Conservation (phyloP, 2,888 invertebrate genomes). For the Rhogogaster chlorosoma region DNA sequence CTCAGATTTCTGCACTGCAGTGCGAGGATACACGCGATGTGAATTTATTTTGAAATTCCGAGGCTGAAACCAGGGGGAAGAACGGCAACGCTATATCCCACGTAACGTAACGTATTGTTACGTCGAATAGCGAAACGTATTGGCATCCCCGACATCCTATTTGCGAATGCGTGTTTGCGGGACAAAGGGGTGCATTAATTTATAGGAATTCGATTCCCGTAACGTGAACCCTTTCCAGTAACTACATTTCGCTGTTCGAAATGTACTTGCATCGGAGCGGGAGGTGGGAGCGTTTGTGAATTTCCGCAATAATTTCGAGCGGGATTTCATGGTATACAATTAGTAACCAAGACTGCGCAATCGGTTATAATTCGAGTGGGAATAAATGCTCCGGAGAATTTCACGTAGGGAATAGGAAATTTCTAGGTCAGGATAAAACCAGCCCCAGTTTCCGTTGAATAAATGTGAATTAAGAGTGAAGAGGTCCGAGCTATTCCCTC, state of each 20-base stretch:
- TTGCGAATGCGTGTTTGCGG: neutral
- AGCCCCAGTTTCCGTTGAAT: neutral
- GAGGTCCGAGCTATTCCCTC: neutral
- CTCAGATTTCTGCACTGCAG: neutral
- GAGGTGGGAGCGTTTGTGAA: neutral
- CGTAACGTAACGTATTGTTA: slow-evolving; percentile 15
- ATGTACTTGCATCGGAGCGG: neutral
- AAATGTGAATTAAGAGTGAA: neutral
- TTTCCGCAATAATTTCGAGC: neutral
- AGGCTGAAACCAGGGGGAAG: neutral
- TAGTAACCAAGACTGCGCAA: neutral
- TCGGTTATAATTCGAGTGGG: neutral
- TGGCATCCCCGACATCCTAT: neutral
- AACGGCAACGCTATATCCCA: neutral
- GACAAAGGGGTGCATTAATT: slow-evolving; percentile 10
- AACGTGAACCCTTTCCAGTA: slow-evolving; percentile 2
- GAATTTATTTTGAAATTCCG: neutral
- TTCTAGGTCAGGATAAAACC: neutral
- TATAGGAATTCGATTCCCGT: neutral
- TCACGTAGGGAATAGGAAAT: neutral
- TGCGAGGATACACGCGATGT: neutral
- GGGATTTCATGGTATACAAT: neutral
- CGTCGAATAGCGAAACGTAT: neutral
- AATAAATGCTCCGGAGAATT: neutral
- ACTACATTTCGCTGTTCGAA: neutral